Evolutionary conservation across 2,797 vertebrate genomes (phyloP).

Genomic region (Todus mexicanus): DNA sequence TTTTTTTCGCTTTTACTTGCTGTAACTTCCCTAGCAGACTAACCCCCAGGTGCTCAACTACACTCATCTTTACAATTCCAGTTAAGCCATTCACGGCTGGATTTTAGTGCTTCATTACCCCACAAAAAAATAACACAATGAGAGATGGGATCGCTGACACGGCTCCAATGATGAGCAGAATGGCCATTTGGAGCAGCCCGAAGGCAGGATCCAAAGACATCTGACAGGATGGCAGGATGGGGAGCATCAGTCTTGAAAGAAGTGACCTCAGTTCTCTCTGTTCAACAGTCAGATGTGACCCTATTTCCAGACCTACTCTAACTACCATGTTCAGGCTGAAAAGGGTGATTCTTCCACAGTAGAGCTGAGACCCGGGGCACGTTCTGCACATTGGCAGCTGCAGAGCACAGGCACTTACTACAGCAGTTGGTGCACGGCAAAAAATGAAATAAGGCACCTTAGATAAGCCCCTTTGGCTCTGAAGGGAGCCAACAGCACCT

Average conservation of each 20-base stretch:
- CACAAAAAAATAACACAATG: not conserved
- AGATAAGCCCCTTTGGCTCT: not conserved
- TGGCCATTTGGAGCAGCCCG: not conserved
- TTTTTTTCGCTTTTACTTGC: not conserved
- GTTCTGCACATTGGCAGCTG: not conserved
- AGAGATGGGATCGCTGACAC: not conserved
- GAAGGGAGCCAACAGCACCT: not conserved
- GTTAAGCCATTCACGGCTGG: not conserved
- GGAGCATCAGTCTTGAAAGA: not conserved
- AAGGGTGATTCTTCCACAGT: not conserved
- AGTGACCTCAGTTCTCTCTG: not conserved
- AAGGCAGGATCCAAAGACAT: not conserved
- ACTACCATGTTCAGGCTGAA: not conserved
- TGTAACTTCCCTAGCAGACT: conserved; percentile 1
- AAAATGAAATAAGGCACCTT: not conserved
- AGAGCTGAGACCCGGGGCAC: not conserved
- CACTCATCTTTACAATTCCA: not conserved
- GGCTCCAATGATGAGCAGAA: not conserved
- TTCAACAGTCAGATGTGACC: not conserved
- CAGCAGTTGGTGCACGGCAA: not conserved
- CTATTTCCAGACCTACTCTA: not conserved
- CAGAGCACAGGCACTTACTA: not conserved
- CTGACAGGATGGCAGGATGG: too few species aligned
- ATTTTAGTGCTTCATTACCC: not conserved
- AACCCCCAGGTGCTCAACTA: not conserved